Conservation (phyloP, 2,888 invertebrate species). For the Aspidiotus destructor region DNA sequence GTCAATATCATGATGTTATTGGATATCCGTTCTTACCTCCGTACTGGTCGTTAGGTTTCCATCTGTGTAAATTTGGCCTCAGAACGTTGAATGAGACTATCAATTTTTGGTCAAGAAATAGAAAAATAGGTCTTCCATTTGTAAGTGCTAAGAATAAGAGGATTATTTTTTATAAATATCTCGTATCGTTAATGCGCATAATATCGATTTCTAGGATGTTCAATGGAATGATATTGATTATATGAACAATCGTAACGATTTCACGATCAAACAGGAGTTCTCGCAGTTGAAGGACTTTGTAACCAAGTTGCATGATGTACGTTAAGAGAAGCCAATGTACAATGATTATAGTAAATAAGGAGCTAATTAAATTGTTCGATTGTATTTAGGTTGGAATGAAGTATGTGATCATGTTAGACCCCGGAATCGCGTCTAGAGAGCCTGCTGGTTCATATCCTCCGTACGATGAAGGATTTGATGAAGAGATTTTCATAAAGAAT, state of each 20-base stretch:
- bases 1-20: constrained; percentile 59
- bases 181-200: not conserved
- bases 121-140: constrained; percentile 32
- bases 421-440: constrained; percentile 64
- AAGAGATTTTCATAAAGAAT: constrained; percentile 66
- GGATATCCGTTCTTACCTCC: constrained; percentile 74
- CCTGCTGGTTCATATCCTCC: constrained; percentile 59
- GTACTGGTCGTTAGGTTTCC: constrained; percentile 81
- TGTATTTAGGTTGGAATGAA: constrained; percentile 55
- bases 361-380: not conserved
- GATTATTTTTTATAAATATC: not conserved
- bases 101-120: constrained; percentile 19
- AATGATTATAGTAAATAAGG: not conserved
- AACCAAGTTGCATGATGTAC: constrained; percentile 52
- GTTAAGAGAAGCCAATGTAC: constrained; percentile 10
- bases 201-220: constrained; percentile 50
- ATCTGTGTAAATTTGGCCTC: constrained; percentile 50
- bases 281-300: constrained; percentile 59
- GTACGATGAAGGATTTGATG: constrained; percentile 61
- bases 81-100: constrained; percentile 9
- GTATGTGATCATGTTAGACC: constrained; percentile 64
- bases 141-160: constrained; percentile 30
- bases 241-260: constrained; percentile 68
- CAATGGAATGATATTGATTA: constrained; percentile 83
- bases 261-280: constrained; percentile 57